Conservation (phyloP, 2,888 invertebrate genomes). For the Atrina japonica region DNA sequence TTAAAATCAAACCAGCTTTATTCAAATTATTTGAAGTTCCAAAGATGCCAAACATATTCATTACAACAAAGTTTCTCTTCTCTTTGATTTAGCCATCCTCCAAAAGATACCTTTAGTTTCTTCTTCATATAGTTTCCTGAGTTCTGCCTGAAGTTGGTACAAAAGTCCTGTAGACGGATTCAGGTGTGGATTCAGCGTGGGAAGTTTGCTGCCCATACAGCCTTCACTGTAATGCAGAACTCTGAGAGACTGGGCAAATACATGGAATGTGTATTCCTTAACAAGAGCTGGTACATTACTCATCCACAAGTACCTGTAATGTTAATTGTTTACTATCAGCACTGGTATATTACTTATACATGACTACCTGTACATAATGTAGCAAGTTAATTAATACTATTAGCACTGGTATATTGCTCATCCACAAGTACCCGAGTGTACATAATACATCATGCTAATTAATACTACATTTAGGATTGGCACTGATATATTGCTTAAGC, state of each 20-base stretch:
- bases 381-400: no score
- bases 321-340: no score
- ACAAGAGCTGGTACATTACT: slow-evolving; percentile 76
- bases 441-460: no score
- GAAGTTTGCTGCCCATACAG: slow-evolving; percentile 54
- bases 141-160: slow-evolving; percentile 73
- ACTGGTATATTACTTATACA: slow-evolving; percentile 77
- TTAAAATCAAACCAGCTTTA: no score
- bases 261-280: slow-evolving; percentile 78
- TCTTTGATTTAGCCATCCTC: no score
- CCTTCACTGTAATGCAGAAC: slow-evolving; percentile 73
- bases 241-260: slow-evolving; percentile 76
- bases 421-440: slow-evolving; percentile 72
- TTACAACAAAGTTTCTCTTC: no score
- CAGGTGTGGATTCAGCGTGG: slow-evolving; percentile 62
- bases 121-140: slow-evolving; percentile 75
- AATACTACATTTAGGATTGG: no score
- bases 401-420: slow-evolving; percentile 76
- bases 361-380: no score
- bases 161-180: slow-evolving; percentile 69
- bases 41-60: no score
- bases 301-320: slow-evolving; percentile 68
- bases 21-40: no score
- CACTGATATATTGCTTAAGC: slow-evolving; percentile 76
- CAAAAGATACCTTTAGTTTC: slow-evolving; percentile 74